Evolutionary conservation across 2,797 vertebrate genomes (phyloP).

Genomic region (Girardinus metallicus): DNA sequence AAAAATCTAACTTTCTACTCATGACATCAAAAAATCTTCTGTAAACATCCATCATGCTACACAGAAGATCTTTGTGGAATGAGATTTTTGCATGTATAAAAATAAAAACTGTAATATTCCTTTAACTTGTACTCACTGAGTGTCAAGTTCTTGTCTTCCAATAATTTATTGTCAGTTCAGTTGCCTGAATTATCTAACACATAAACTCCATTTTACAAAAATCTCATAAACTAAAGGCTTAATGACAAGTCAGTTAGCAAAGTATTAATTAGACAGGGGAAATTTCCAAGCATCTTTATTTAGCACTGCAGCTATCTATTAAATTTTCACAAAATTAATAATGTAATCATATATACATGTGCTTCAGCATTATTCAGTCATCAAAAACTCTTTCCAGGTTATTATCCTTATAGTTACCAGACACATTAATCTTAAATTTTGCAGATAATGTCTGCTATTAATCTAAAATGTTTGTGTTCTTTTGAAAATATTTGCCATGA

Average conservation of each 20-base stretch:
- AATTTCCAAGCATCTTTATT: neutral
- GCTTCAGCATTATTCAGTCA: neutral
- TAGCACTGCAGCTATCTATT: neutral
- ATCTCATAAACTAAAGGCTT: neutral
- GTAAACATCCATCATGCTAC: neutral
- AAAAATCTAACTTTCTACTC: neutral
- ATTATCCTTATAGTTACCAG: neutral
- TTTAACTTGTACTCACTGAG: neutral
- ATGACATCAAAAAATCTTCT: neutral
- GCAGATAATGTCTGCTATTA: neutral
- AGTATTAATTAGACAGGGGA: neutral
- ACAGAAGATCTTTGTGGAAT: neutral
- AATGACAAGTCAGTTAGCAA: neutral
- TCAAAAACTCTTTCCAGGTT: neutral
- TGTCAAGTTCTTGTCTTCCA: neutral
- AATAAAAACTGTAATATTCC: neutral
- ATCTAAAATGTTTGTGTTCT: neutral
- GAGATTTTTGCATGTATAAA: neutral
- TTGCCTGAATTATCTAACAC: neutral
- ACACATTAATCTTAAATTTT: neutral
- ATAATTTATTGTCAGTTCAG: neutral
- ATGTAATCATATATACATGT: neutral
- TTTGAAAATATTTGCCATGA: neutral
- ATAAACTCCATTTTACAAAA: neutral
- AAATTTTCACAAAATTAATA: neutral